Conservation (phyloP, 2,113 vertebrate species). For the Heptranchias perlo region DNA sequence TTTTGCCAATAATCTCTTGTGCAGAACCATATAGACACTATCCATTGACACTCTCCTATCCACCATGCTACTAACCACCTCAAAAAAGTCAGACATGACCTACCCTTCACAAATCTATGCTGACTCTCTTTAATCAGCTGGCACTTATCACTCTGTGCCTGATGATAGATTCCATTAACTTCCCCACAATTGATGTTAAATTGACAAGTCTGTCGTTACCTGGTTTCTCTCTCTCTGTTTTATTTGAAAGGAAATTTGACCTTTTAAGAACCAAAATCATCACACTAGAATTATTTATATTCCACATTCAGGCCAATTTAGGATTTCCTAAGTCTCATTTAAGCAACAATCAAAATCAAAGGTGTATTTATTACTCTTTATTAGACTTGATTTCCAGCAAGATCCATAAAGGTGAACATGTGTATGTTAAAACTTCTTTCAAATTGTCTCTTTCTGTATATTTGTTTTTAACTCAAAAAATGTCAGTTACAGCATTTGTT, state of each 20-base stretch:
- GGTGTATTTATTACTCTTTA: not conserved
- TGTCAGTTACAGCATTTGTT: not conserved
- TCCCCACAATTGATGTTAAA: not conserved
- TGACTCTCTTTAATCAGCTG: not conserved
- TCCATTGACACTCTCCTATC: not conserved
- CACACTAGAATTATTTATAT: not conserved
- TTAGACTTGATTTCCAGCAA: no score
- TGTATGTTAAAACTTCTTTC: not conserved
- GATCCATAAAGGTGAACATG: not conserved
- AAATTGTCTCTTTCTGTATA: not conserved
- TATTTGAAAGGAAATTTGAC: not conserved
- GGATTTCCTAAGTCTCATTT: not conserved
- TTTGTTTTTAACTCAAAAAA: not conserved
- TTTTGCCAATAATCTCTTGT: not conserved
- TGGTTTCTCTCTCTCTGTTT: not conserved
- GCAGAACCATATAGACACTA: not conserved
- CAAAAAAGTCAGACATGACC: not conserved
- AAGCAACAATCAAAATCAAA: not conserved
- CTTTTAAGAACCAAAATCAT: not conserved
- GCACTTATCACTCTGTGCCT: not conserved
- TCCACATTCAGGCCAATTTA: not conserved
- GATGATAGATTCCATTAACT: not conserved
- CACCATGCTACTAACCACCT: not conserved
- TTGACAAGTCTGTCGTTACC: not conserved
- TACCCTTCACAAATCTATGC: not conserved